Conservation (phyloP, 2,797 vertebrate species). For the Staurois parvus region DNA sequence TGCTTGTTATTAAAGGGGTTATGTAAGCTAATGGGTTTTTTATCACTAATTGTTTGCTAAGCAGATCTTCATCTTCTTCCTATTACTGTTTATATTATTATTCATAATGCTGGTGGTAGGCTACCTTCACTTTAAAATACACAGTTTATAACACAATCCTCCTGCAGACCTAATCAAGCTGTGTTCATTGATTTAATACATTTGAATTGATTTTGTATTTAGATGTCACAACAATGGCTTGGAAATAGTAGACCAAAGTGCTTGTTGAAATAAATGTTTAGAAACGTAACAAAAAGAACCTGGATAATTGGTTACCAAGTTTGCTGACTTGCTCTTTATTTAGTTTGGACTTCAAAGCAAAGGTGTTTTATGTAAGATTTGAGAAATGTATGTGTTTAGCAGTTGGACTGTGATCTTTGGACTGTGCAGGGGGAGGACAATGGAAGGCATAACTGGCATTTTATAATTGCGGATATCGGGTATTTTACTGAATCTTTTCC, state of each 20-base stretch:
- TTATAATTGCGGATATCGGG: conserved; percentile 5
- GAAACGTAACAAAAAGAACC: background rate
- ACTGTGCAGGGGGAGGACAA: conserved; percentile 13
- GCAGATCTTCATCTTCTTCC: too few species aligned
- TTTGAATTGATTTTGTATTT: too few species aligned
- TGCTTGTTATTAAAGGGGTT: too few species aligned
- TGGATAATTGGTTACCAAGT: background rate
- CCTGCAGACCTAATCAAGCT: too few species aligned
- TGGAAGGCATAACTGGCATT: background rate
- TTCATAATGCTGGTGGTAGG: too few species aligned
- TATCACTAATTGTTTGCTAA: too few species aligned
- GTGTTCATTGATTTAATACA: too few species aligned
- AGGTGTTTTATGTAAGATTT: conserved; percentile 32
- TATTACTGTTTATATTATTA: too few species aligned
- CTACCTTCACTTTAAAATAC: too few species aligned
- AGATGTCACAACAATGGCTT: background rate
- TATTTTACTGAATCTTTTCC: conserved; percentile 9
- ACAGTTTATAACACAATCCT: too few species aligned
- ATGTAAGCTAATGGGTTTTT: too few species aligned
- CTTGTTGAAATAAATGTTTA: background rate
- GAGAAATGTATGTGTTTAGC: background rate
- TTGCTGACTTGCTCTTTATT: background rate
- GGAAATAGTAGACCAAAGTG: background rate
- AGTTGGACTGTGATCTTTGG: conserved; percentile 5
- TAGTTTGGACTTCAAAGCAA: background rate